Conservation (phyloP, 2,113 vertebrate genomes). For the Plecotus auritus region DNA sequence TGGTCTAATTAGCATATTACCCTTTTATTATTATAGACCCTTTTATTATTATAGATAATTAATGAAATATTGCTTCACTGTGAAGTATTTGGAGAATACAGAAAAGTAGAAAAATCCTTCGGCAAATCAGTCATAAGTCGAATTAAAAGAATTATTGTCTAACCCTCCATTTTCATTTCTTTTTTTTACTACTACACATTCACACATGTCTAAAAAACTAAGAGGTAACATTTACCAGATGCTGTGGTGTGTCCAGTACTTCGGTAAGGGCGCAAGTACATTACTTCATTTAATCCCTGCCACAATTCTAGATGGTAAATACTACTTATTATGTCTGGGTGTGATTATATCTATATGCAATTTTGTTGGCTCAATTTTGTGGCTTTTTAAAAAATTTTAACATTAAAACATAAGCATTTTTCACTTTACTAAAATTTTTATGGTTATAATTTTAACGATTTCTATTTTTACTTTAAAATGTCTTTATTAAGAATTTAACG, state of each 20-base stretch:
- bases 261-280: background rate
- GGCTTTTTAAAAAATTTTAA: background rate
- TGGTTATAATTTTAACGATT: background rate
- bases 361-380: background rate
- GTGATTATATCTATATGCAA: background rate
- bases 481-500: background rate
- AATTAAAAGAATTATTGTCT: background rate
- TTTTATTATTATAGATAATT: too few relatives aligned
- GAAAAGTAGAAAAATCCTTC: background rate
- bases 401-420: background rate
- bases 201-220: background rate
- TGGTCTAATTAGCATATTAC: too few relatives aligned
- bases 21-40: too few relatives aligned
- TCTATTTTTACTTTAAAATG: background rate
- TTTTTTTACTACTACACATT: background rate
- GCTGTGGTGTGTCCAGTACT: background rate
- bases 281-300: background rate
- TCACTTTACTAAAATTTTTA: background rate
- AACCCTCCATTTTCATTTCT: background rate
- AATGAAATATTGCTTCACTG: background rate
- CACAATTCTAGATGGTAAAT: background rate
- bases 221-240: background rate
- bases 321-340: background rate
- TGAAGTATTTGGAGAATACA: background rate
- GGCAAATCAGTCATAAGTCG: background rate